Base-by-base conservation (phyloP, 2,797 vertebrate species). In the Macropodus opercularis region DNA sequence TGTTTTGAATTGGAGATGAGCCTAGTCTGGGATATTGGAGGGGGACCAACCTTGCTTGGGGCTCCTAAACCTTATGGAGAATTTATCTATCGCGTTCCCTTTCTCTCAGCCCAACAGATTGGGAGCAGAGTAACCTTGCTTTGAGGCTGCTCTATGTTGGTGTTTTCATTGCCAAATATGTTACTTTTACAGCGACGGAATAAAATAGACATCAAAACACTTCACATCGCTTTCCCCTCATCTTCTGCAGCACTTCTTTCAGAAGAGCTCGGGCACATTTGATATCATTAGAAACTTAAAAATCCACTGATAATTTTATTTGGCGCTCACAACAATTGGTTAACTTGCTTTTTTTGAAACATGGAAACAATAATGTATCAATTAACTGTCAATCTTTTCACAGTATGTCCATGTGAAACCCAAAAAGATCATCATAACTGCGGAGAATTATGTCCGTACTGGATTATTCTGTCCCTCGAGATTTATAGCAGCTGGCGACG, bases 1-100 rank as follows among this genome's bases (percentile, higher is more conserved):
- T 87, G 85, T 89, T 89, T 90, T 91, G 87, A 90, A 89, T 89
- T 91, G 86, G 85, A 87, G 87, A 90, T 89, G 89, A 89, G 85
- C 81, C 83, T 72, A 72, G 79, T 77, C 77, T 72, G 44, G 77
- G 85, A 88, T 84, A 78, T 85, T 90, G 89, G 87, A 90, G 75
- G 77, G 68, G 74, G 55, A 86, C 87, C 90, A 90, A 84, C 79
- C 84, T 80, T 86, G 85, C 86, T 85, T 84, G 74, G 83, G 87
- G 83, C 87, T 88, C 74, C 77, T 77, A 85, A 90, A 89, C 86
- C 81, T 86, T 89, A 87, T 87, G 82, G 87, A 90, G 79, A 85
- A 87, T 88, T 85, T 89, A 87, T 89, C 84, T 84, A 69, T 79
- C 69, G 71, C 63, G 42, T 77, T 82, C 48, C 74, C 73, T 83